Conservation (phyloP, 64 coral and sea anemone genomes). For the Pocillopora verrucosa region DNA sequence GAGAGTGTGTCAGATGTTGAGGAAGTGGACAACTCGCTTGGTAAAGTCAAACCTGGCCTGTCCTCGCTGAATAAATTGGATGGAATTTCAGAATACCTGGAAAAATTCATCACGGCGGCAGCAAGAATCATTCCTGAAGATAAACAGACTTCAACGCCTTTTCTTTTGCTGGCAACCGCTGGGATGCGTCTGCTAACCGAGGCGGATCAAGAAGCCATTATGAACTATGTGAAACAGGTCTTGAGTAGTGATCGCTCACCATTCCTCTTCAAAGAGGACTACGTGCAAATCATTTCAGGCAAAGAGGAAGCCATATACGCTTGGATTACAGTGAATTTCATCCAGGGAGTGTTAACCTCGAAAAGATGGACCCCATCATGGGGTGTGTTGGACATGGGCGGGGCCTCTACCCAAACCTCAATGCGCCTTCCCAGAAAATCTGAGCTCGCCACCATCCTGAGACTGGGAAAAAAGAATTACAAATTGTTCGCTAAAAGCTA, state of each 20-base stretch:
- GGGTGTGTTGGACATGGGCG: not conserved
- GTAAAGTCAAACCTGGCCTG: not conserved
- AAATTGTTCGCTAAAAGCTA: not conserved
- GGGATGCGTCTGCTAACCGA: not conserved
- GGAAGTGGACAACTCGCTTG: not conserved
- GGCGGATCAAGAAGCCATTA: not conserved
- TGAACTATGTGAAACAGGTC: not conserved
- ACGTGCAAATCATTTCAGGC: not conserved
- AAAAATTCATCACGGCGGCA: not conserved
- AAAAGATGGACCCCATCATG: not conserved
- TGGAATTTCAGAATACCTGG: not conserved
- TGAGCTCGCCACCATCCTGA: not conserved
- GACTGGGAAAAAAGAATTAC: not conserved
- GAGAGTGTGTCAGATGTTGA: not conserved
- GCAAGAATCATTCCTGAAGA: not conserved
- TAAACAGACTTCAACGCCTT: not conserved
- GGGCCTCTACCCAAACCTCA: not conserved
- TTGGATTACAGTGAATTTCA: slow-evolving; percentile 7
- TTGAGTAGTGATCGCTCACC: not conserved
- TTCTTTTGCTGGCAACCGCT: not conserved
- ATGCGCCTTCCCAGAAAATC: not conserved
- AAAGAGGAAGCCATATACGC: not conserved
- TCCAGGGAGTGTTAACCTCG: not conserved
- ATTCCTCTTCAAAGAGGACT: not conserved
- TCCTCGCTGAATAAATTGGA: not conserved